A percentile compares a stretch with the other conserved stretches of the same genome.
Conservation (phyloP, 92 coral and sea anemone species). For the Paragorgia papillata region DNA sequence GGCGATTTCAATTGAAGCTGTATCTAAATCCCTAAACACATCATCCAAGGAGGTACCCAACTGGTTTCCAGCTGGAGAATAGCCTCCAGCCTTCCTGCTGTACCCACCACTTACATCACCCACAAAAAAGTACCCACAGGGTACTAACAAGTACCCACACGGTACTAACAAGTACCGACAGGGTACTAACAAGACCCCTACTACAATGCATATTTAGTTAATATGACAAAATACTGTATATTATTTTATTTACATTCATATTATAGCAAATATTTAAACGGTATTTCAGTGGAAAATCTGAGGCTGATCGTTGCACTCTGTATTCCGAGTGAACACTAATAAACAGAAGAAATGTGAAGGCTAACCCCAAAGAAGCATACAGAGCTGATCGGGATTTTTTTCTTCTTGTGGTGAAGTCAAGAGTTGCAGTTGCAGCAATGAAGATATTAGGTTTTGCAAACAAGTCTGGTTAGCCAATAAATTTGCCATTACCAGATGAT, state of each 20-base stretch:
- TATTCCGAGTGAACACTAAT: constrained; percentile 58
- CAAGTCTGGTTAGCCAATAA: constrained; percentile 44
- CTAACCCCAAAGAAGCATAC: constrained; percentile 53
- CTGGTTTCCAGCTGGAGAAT: too few relatives aligned
- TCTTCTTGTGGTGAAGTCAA: constrained; percentile 45
- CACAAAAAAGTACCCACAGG: too few relatives aligned
- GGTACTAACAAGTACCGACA: too few relatives aligned
- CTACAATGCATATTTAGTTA: too few relatives aligned
- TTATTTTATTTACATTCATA: constrained; percentile 4
- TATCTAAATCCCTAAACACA: too few relatives aligned
- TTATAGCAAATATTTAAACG: constrained; percentile 58
- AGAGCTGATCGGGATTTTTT: constrained; percentile 64
- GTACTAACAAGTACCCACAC: too few relatives aligned
- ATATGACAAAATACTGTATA: neutral
- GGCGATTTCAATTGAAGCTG: too few relatives aligned
- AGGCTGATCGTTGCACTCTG: constrained; percentile 48
- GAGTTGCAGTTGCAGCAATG: constrained; percentile 59
- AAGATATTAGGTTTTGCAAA: constrained; percentile 42
- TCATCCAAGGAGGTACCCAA: too few relatives aligned
- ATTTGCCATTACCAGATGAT: constrained; percentile 48
- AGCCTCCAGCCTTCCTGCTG: too few relatives aligned
- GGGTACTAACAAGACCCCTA: too few relatives aligned
- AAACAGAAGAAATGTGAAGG: constrained; percentile 57
- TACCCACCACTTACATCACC: too few relatives aligned
- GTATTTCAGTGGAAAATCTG: constrained; percentile 54